Percentiles rank a stretch among this genome's conserved stretches.
phyloP scores from a whole-genome alignment of 2,113 vertebrate species.

The Sphaerodactylus townsendi region DNA sequence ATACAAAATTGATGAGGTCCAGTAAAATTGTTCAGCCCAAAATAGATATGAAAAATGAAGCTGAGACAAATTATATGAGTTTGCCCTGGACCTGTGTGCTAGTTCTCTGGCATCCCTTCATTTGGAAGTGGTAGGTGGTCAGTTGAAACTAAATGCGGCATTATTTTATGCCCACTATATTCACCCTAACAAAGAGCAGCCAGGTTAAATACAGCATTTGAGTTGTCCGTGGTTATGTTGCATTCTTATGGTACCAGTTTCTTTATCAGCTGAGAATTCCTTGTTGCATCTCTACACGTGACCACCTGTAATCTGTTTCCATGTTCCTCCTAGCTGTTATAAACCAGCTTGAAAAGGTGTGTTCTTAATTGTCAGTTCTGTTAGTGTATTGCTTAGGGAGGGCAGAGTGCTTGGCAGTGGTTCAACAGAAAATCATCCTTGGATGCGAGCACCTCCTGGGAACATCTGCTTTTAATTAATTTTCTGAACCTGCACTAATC shows the following conservation, averaged over 20 bases:
- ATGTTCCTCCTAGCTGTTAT: background rate
- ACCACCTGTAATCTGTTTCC: background rate
- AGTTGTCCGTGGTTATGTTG: too few relatives aligned
- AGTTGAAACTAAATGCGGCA: background rate
- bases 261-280: background rate
- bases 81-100: background rate
- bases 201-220: background rate
- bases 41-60: background rate
- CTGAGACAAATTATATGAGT: background rate
- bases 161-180: background rate
- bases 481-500: background rate
- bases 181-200: background rate
- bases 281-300: background rate
- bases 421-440: background rate
- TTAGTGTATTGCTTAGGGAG: background rate
- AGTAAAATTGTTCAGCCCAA: background rate
- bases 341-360: background rate
- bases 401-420: background rate
- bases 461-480: background rate
- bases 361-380: background rate
- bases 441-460: background rate
- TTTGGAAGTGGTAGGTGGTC: background rate
- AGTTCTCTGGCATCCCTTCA: conserved; percentile 6
- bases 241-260: background rate
- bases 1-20: background rate